phyloP scores from a whole-genome alignment of 2,113 vertebrate genomes.

The Neotragus pygmaeus region DNA sequence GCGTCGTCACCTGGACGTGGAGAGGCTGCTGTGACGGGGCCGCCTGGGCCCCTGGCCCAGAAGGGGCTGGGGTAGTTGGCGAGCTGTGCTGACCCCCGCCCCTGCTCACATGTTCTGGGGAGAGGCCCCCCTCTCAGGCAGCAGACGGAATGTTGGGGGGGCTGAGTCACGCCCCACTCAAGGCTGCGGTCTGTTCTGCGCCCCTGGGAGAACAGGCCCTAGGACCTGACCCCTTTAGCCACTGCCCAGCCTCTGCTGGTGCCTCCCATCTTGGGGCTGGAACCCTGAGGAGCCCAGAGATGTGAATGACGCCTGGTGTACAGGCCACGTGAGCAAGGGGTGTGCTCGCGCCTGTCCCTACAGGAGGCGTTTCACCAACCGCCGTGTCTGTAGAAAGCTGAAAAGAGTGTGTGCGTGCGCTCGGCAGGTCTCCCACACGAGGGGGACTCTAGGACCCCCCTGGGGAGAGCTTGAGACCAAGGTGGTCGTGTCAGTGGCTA shows the following conservation, averaged over 20 bases:
- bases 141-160: rapidly evolving
- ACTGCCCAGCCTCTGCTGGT: background rate
- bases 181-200: rapidly evolving
- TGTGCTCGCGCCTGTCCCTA: background rate
- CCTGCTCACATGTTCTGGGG: background rate
- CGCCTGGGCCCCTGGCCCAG: background rate
- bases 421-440: no score
- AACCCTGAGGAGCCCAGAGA: background rate
- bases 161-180: background rate
- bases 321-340: background rate
- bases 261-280: background rate
- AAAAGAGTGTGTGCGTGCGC: rapidly evolving
- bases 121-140: background rate
- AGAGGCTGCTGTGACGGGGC: rapidly evolving
- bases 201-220: background rate
- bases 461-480: background rate
- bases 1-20: conserved; percentile 79
- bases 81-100: background rate
- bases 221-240: background rate
- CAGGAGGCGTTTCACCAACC: rapidly evolving
- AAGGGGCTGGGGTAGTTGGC: background rate
- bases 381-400: background rate
- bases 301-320: background rate
- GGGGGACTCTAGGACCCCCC: rapidly evolving
- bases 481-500: rapidly evolving